Evolutionary conservation across 2,888 invertebrate species (phyloP).

Genomic region (Thymelicus sylvestris): DNA sequence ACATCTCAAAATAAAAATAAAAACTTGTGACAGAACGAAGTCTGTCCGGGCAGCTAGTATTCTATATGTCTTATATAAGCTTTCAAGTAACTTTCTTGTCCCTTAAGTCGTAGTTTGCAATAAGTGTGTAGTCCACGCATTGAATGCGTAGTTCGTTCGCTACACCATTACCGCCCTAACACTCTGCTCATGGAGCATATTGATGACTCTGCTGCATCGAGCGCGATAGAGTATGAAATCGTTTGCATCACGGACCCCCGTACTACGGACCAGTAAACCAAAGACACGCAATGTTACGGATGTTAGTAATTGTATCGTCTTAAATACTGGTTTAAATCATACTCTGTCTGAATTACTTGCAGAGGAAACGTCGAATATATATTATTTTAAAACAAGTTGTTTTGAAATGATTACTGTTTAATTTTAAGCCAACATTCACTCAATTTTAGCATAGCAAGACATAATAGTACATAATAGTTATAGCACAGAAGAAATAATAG

Average conservation of each 20-base stretch:
- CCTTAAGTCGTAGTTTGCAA: conserved; percentile 16
- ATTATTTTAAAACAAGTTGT: too few species aligned
- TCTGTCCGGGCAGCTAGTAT: too few species aligned
- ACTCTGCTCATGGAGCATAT: too few species aligned
- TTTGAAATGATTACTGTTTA: too few species aligned
- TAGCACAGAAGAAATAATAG: too few species aligned
- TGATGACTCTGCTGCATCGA: too few species aligned
- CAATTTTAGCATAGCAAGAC: too few species aligned
- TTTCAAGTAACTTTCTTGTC: conserved; percentile 21
- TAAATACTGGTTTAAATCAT: conserved; percentile 25
- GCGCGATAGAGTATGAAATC: background rate
- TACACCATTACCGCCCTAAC: conserved; percentile 1
- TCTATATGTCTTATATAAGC: too few species aligned
- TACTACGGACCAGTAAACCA: conserved; percentile 22
- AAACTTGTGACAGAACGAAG: too few species aligned
- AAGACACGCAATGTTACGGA: conserved; percentile 31
- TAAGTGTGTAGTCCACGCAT: conserved; percentile 9
- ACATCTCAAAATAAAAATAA: too few species aligned
- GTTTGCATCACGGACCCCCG: background rate
- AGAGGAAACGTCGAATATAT: background rate
- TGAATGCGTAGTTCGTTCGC: conserved; percentile 6
- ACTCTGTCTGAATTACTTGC: conserved; percentile 21
- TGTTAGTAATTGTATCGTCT: conserved; percentile 36
- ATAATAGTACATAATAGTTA: too few species aligned
- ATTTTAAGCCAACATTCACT: too few species aligned